These are phyloP conservation scores for Hybognathus amarus DNA, from an alignment of 2,797 vertebrate genomes.

Conservation along the genomic window DNA sequence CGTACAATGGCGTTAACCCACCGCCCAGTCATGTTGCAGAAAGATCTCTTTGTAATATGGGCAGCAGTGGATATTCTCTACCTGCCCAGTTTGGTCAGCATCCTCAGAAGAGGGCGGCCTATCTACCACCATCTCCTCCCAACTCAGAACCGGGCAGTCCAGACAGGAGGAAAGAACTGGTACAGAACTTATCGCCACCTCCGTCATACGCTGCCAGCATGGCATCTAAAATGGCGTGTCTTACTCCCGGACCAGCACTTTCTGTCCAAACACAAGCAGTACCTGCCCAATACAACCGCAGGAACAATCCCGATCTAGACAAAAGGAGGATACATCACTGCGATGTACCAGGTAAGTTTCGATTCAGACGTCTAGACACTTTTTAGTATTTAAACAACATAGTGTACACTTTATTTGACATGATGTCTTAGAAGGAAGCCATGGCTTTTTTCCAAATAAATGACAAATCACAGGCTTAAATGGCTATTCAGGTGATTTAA, in stretches of 20 bases:
- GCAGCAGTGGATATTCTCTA: constrained; percentile 77
- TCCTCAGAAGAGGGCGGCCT: constrained; percentile 82
- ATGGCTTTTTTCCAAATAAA: neutral
- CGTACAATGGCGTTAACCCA: constrained; percentile 79
- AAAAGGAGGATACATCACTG: constrained; percentile 97
- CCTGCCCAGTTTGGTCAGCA: constrained; percentile 77
- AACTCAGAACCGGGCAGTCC: constrained; percentile 95
- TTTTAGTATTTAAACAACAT: neutral
- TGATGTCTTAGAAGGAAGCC: neutral
- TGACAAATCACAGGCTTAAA: neutral
- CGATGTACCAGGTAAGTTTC: constrained; percentile 86
- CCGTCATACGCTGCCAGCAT: constrained; percentile 93
- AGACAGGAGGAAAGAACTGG: constrained; percentile 87
- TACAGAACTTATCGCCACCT: constrained; percentile 91
- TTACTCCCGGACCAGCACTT: constrained; percentile 79
- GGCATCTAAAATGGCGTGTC: constrained; percentile 89
- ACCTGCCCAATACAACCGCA: constrained; percentile 85
- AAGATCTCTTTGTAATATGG: constrained; percentile 79
- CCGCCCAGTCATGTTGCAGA: constrained; percentile 77
- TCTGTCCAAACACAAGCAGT: constrained; percentile 80
- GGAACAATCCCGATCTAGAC: constrained; percentile 96
- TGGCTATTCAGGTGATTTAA: constrained; percentile 25
- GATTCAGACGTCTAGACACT: neutral
- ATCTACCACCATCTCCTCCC: constrained; percentile 93
- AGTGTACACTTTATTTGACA: neutral